phyloP scores from a whole-genome alignment of 2,888 invertebrate genomes.

The Trilocha varians region DNA sequence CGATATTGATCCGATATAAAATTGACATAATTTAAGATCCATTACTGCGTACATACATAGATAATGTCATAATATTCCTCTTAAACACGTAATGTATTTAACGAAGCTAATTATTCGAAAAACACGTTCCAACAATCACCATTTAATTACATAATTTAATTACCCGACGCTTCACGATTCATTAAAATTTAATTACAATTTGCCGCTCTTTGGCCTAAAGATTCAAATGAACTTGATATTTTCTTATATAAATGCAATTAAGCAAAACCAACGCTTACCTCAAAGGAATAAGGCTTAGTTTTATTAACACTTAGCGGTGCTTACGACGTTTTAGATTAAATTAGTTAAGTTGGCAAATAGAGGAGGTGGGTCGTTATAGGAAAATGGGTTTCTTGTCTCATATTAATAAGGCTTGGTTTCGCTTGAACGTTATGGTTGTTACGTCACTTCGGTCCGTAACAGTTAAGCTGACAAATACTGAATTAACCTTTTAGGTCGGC shows the following conservation, averaged over 20 bases:
- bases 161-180: slow-evolving; percentile 26
- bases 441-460: slow-evolving; percentile 15
- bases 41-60: no score
- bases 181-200: slow-evolving; percentile 27
- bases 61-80: no score
- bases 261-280: background rate
- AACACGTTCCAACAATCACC: slow-evolving; percentile 21
- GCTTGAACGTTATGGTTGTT: slow-evolving; percentile 10
- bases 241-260: background rate
- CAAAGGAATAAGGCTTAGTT: background rate
- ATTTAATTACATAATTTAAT: slow-evolving; percentile 32
- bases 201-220: slow-evolving; percentile 13
- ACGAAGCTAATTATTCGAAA: background rate
- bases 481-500: slow-evolving; percentile 40
- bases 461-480: slow-evolving; percentile 40
- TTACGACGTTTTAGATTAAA: background rate
- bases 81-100: no score
- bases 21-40: no score
- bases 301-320: background rate
- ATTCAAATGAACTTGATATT: background rate
- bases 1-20: no score
- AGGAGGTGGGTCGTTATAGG: background rate
- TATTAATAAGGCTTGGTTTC: background rate
- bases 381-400: slow-evolving; percentile 16
- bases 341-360: background rate